Evolutionary conservation across 2,888 invertebrate genomes (phyloP), one percentile per base, ranked within the genome.

Genomic region (Pomacea canaliculata): DNA sequence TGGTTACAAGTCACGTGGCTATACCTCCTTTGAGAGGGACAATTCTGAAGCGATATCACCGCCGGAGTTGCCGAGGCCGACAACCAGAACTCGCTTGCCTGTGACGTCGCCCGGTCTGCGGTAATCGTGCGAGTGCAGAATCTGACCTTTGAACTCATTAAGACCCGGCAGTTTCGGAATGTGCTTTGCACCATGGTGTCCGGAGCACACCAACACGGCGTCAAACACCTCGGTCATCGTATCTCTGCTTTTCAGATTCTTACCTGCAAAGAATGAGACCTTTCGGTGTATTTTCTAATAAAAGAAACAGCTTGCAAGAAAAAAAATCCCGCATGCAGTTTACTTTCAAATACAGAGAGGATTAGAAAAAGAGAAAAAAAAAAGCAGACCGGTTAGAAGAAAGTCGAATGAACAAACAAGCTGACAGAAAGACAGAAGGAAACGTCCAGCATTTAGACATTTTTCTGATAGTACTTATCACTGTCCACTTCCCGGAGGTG

Each of bases 41-140:
- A 92, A 81, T 71, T 92, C 91, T 8, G 91, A 91, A n/a, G 91
- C 90, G 10, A 89, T 87, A 83, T 92, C 92, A 9, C 90, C 85
- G 0, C 91, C 92, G 5, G 92, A 92, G 79, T 92, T 92, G 9
- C 92, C 92, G 73, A 92, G 90, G 9, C 92, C 92, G 27, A 92
- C 83, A 4, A 92, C 87, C 37, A 92, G 87, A 12, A 92, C 91
- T 66, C 87, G 82, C 82, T 89, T 89, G 70, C 86, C 88, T 68
- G 84, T 85, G 76, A 82, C 89, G 13, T 86, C 85, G 48, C 67
- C 63, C 65, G 72, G 79, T 73, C 86, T 79, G 62, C 83, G 85
- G 79, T 86, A 88, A 65, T 86, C 85, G 66, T 86, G 88, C 0
- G 87, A 81, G 69, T 89, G 89, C 9, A 85, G 51, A 12, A 87